These are phyloP conservation scores for Fundulus diaphanus DNA, from an alignment of 2,797 vertebrate species.

Conservation along the genomic window DNA sequence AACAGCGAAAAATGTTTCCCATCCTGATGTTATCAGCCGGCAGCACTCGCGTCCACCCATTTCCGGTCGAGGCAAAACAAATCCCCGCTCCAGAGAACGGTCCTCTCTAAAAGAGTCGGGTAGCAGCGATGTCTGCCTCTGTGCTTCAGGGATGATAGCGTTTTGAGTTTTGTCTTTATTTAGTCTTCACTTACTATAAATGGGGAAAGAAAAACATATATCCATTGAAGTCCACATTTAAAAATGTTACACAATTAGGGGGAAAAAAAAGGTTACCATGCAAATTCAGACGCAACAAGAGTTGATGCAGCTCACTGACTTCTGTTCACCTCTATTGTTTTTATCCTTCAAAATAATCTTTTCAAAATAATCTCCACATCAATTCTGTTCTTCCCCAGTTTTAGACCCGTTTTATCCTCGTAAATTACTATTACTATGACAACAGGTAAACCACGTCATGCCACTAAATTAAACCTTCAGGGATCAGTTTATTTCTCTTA, in stretches of 20 bases:
- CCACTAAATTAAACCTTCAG: too few species aligned
- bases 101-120: constrained; percentile 2
- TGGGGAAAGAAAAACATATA: not conserved
- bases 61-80: constrained; percentile 70
- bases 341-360: not conserved
- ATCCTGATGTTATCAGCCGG: constrained; percentile 71
- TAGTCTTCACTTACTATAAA: not conserved
- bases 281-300: not conserved
- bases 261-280: not conserved
- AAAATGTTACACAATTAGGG: not conserved
- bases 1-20: constrained; percentile 67
- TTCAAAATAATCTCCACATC: not conserved
- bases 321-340: not conserved
- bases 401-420: not conserved
- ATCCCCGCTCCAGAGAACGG: constrained; percentile 28
- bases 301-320: not conserved
- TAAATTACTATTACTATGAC: not conserved
- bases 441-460: too few species aligned
- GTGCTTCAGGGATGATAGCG: too few species aligned
- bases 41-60: constrained; percentile 56
- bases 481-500: not conserved
- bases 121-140: not conserved
- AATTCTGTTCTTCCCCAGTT: not conserved
- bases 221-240: not conserved
- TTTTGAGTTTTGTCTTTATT: not conserved